phyloP scores from a whole-genome alignment of 2,797 vertebrate species.

The Scolopax bukidnonensis region DNA sequence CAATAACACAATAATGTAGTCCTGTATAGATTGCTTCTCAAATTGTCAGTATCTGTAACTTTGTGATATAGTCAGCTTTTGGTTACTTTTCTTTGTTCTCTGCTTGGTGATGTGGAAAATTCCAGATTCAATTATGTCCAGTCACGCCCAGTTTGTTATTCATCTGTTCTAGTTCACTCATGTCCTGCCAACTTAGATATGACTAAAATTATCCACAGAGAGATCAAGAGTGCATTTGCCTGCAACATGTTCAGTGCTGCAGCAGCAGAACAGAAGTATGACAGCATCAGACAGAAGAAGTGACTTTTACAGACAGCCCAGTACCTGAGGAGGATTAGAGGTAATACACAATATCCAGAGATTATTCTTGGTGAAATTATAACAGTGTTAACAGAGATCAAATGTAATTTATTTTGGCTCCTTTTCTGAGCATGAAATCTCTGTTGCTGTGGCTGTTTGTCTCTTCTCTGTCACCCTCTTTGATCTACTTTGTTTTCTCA shows the following conservation, averaged over 20 bases:
- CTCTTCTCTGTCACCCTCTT: conserved; percentile 70
- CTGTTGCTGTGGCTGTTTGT: conserved; percentile 68
- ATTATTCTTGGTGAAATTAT: conserved; percentile 52
- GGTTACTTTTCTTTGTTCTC: conserved; percentile 25
- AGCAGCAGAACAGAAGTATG: background rate
- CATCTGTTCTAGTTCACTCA: conserved; percentile 49
- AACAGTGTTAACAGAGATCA: conserved; percentile 35
- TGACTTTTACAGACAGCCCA: conserved; percentile 24
- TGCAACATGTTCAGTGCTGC: background rate
- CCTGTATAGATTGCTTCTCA: background rate
- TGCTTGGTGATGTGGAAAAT: conserved; percentile 4
- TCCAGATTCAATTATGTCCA: conserved; percentile 39
- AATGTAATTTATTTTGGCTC: conserved; percentile 70
- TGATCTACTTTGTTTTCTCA: conserved; percentile 74
- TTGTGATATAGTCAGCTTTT: background rate
- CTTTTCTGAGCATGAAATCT: conserved; percentile 58
- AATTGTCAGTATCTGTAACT: background rate
- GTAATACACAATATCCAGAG: background rate
- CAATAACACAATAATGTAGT: background rate
- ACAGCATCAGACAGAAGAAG: background rate
- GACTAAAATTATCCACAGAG: conserved; percentile 60
- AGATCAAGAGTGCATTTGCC: conserved; percentile 42
- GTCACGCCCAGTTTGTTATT: conserved; percentile 39
- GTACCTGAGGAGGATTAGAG: conserved; percentile 22
- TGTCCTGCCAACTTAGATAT: conserved; percentile 35